Evolutionary conservation across 2,113 vertebrate genomes (phyloP).

Genomic region (Megaleporinus macrocephalus): DNA sequence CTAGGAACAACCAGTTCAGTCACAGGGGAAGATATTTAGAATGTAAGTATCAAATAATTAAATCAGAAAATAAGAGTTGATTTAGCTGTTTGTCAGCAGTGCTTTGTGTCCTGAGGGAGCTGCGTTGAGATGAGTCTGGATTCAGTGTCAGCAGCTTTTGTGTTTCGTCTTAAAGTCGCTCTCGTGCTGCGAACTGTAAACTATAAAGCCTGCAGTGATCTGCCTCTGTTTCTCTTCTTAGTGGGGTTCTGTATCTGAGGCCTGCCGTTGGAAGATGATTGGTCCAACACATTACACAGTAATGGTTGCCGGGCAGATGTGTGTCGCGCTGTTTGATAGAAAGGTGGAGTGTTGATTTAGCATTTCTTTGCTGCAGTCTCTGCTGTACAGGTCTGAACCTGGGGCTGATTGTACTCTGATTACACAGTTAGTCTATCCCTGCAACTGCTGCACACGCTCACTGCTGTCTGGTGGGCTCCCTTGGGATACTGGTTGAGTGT

Average conservation of each 20-base stretch:
- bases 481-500: background rate
- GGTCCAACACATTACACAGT: background rate
- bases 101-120: background rate
- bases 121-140: background rate
- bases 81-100: too few species aligned
- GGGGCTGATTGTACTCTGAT: background rate
- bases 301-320: constrained; percentile 1
- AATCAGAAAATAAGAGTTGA: background rate
- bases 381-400: background rate
- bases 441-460: background rate
- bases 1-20: background rate
- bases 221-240: background rate
- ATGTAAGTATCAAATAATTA: background rate
- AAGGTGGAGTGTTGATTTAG: background rate
- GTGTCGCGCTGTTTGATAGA: background rate
- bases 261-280: background rate
- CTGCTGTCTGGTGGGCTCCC: background rate
- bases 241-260: background rate
- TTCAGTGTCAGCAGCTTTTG: background rate
- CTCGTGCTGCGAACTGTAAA: background rate
- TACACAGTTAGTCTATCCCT: background rate
- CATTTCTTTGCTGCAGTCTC: background rate
- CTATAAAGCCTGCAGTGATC: background rate
- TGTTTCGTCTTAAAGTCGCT: background rate
- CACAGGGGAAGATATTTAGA: background rate